These are phyloP conservation scores for Pseudotriccus pelzelni DNA, from an alignment of 2,797 vertebrate genomes.

Conservation along the genomic window DNA sequence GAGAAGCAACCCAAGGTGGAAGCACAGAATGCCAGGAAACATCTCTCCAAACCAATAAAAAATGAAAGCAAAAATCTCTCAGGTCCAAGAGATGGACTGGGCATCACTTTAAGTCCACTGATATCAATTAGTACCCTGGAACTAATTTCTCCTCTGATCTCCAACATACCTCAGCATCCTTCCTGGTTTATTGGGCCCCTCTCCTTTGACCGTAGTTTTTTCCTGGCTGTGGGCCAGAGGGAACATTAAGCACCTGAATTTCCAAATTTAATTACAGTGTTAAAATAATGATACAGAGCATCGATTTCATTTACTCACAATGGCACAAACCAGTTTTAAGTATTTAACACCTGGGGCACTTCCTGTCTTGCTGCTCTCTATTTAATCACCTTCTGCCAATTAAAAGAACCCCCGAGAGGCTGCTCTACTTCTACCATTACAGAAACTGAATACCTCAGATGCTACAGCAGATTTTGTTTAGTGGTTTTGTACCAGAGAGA, in stretches of 20 bases:
- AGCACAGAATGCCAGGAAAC: background rate
- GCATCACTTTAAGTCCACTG: background rate
- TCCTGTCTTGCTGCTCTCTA: background rate
- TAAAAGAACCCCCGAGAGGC: constrained; percentile 44
- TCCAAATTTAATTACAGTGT: constrained; percentile 51
- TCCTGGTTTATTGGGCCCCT: background rate
- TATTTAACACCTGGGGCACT: constrained; percentile 47
- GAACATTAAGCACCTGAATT: constrained; percentile 54
- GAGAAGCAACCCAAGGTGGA: background rate
- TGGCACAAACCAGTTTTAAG: constrained; percentile 45
- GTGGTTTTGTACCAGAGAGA: background rate
- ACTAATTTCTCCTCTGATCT: constrained; percentile 24
- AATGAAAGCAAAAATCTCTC: background rate
- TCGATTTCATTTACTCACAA: constrained; percentile 53
- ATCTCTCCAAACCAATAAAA: background rate
- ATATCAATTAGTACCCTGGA: background rate
- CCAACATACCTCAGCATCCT: background rate
- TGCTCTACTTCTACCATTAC: background rate
- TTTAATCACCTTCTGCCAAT: constrained; percentile 61
- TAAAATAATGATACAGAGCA: constrained; percentile 62
- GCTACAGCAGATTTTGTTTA: constrained; percentile 12
- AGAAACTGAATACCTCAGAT: background rate
- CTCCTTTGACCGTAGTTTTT: background rate
- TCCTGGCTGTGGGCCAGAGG: constrained; percentile 23
- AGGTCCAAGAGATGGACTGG: background rate